Percentiles rank a stretch among this genome's conserved stretches.
These are phyloP conservation scores for Cnemophilus loriae DNA, from an alignment of 2,113 vertebrate species.

Conservation along the genomic window DNA sequence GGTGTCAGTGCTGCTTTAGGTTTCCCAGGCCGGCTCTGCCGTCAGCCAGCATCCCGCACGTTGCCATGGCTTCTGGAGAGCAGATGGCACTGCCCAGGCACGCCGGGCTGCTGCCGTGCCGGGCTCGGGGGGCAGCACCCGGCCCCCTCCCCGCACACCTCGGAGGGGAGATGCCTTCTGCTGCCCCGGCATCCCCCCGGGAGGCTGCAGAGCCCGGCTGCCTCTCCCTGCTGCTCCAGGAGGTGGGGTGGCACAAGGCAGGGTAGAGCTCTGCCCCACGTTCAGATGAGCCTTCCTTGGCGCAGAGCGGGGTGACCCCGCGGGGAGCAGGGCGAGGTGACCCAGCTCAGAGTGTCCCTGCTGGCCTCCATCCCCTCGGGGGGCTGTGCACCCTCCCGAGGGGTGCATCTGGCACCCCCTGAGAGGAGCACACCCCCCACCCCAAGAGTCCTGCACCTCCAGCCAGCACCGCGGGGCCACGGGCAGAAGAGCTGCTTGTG, in stretches of 20 bases:
- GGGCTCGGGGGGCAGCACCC: neutral
- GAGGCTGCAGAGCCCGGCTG: neutral
- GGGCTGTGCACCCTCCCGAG: neutral
- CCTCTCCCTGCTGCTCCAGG: neutral
- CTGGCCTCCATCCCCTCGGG: neutral
- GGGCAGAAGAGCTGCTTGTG: neutral
- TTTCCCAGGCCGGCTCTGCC: neutral
- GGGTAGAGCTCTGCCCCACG: neutral
- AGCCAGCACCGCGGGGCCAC: neutral
- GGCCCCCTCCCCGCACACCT: neutral
- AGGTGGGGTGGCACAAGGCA: neutral
- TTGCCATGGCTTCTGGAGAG: slow-evolving; percentile 31
- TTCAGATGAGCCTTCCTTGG: neutral
- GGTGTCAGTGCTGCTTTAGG: slow-evolving; percentile 59
- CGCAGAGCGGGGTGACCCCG: fast-evolving
- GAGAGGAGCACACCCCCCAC: neutral
- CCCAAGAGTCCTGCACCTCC: neutral
- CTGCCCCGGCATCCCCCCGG: neutral
- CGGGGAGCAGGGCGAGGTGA: neutral
- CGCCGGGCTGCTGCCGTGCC: neutral
- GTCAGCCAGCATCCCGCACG: neutral
- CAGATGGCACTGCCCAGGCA: neutral
- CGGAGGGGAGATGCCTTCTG: neutral
- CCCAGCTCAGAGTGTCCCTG: fast-evolving
- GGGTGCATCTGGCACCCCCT: neutral